Evolutionary conservation across 2,888 invertebrate species (phyloP), one percentile per base, ranked within the genome.

Genomic region (Pristionchus japonicus): DNA sequence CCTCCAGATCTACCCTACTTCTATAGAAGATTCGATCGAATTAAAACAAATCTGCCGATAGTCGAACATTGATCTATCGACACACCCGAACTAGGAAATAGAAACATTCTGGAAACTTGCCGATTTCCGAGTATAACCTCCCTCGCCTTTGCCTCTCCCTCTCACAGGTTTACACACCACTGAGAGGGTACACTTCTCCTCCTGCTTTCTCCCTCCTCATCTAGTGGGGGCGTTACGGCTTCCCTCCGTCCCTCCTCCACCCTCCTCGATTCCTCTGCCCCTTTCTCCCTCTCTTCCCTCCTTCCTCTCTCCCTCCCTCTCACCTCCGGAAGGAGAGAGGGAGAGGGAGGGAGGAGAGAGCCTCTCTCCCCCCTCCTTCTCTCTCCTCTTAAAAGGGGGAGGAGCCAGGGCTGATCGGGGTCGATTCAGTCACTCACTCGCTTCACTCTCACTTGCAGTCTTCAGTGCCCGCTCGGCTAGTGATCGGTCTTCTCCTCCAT

Each of bases 121-220:
- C 77, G 77, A n/a, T n/a, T 77, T 77, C 77, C 43, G 43, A 77
- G 77, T 77, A 77, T 77, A 27, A 40, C 77, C 77, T 40, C 15
- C 61, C 20, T 20, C 27, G 27, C 64, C 64, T 57, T 20, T 11
- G 37, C 37, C 43, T 43, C 47, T 23, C 34, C 74, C 20, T 20
- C 77, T 43, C 77, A 47, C 57, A n/a, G 77, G 77, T 77, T 77
- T 77, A 77, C 77, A 77, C 77, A 70, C 70, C 70, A 34, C 70
- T 37, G 34, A 31, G 37, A 70, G 37, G 70, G 70, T 70, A 70
- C 70, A 70, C 70, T 70, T 70, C 70, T 37, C 37, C 70, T 70
- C 37, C 70, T 70, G 17, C 70, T 20, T 11, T 11, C 70, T 70
- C 70, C 57, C 70, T 70, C 70, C 70, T 70, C 70, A 67, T 67